These are phyloP conservation scores for Coregonus sp. DNA, from an alignment of 2,797 vertebrate species.

Conservation along the genomic window DNA sequence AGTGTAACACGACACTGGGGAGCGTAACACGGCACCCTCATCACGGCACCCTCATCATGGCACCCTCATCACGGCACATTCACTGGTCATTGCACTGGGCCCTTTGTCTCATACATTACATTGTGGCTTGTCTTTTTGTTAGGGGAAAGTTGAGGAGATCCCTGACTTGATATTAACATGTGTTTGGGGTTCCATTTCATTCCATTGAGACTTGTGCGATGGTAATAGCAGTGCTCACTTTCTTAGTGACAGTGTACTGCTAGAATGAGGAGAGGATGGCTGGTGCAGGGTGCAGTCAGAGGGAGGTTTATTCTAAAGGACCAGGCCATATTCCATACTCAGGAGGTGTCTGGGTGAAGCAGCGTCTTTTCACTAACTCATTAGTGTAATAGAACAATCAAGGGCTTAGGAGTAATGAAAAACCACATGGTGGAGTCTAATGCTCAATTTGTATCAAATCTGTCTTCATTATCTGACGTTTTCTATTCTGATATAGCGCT, in stretches of 20 bases:
- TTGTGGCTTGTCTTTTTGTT: slow-evolving; percentile 8
- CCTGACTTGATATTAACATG: not conserved
- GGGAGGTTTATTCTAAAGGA: slow-evolving; percentile 13
- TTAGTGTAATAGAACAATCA: slow-evolving; percentile 43
- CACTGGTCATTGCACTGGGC: not conserved
- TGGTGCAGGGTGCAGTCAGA: too few relatives aligned
- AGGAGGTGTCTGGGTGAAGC: slow-evolving; percentile 12
- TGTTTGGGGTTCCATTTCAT: not conserved
- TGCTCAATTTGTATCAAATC: slow-evolving; percentile 45
- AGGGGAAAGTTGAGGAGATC: not conserved
- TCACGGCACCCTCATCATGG: not conserved
- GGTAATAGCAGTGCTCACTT: not conserved
- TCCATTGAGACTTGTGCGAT: not conserved
- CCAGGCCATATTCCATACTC: slow-evolving; percentile 19
- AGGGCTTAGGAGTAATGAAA: slow-evolving; percentile 29
- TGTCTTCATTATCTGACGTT: slow-evolving; percentile 27
- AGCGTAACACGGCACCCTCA: slow-evolving; percentile 12
- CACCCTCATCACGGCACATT: not conserved
- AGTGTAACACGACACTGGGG: slow-evolving; percentile 21
- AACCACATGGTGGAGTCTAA: slow-evolving; percentile 21
- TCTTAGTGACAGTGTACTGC: not conserved
- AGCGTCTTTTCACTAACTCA: slow-evolving; percentile 24
- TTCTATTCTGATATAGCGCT: slow-evolving; percentile 17
- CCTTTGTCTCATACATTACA: slow-evolving; percentile 10
- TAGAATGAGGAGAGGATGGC: not conserved